A percentile compares a stretch with the other conserved stretches of the same genome.
Conservation (phyloP, 2,797 vertebrate genomes). For the Hemibagrus guttatus region DNA sequence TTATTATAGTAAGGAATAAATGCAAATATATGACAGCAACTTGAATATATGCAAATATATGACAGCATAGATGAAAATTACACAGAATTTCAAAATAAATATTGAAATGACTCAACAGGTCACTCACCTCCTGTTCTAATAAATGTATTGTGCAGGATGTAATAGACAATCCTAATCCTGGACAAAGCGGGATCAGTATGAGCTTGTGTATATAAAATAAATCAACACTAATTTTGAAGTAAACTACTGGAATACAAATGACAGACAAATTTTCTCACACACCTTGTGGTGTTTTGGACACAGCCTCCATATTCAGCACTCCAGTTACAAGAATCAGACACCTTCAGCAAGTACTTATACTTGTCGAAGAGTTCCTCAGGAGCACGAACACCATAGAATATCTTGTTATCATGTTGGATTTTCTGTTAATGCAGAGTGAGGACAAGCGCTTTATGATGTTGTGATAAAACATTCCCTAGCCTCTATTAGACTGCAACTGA, state of each 20-base stretch:
- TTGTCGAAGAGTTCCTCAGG: slow-evolving; percentile 72
- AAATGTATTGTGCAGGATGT: slow-evolving; percentile 73
- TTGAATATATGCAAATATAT: neutral
- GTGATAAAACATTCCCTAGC: neutral
- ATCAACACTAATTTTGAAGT: neutral
- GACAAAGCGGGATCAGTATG: neutral
- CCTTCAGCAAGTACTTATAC: slow-evolving; percentile 80
- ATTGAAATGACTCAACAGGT: neutral
- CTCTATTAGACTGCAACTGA: neutral
- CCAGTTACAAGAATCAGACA: slow-evolving; percentile 77
- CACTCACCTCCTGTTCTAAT: slow-evolving; percentile 71
- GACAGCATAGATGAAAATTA: neutral
- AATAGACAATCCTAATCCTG: slow-evolving; percentile 85
- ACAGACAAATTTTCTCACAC: neutral
- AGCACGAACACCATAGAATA: slow-evolving; percentile 83
- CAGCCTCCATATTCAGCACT: slow-evolving; percentile 53
- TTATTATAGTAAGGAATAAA: neutral
- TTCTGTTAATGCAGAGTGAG: slow-evolving; percentile 53
- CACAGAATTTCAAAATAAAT: neutral
- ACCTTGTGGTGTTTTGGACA: slow-evolving; percentile 67
- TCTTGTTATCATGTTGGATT: slow-evolving; percentile 63
- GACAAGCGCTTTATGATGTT: neutral
- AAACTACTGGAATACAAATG: neutral
- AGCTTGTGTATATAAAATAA: neutral
- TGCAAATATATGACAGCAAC: neutral